These are phyloP conservation scores for Emmelina monodactyla DNA, from an alignment of 2,888 invertebrate genomes.

Conservation along the genomic window DNA sequence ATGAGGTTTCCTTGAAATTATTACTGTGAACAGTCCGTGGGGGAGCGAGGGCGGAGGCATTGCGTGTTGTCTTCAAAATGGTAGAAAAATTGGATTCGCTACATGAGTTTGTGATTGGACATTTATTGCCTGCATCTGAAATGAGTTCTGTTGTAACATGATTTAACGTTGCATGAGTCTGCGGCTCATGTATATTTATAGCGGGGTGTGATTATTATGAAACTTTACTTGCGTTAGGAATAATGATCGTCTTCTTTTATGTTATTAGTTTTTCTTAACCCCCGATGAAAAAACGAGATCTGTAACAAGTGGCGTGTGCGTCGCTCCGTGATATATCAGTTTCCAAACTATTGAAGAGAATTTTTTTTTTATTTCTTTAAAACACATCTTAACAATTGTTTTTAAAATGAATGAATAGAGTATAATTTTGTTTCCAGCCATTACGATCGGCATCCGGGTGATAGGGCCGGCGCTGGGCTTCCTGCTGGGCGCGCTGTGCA, in stretches of 20 bases:
- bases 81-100: no score
- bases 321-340: no score
- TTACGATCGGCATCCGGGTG: slow-evolving; percentile 90
- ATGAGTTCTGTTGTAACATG: slow-evolving; percentile 20
- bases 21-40: slow-evolving; percentile 17
- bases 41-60: no score
- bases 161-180: slow-evolving; percentile 24
- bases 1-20: slow-evolving; percentile 26
- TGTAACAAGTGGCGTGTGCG: no score
- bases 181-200: slow-evolving; percentile 6
- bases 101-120: background rate
- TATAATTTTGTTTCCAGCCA: slow-evolving; percentile 74
- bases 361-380: no score
- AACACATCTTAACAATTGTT: no score
- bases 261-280: background rate
- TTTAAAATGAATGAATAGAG: no score
- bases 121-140: background rate
- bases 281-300: no score
- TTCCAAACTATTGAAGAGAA: no score
- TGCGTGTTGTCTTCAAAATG: no score
- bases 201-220: background rate
- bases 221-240: background rate
- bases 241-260: slow-evolving; percentile 3
- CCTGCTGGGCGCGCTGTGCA: slow-evolving; percentile 88
- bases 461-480: slow-evolving; percentile 91